phyloP scores from a whole-genome alignment of 2,888 invertebrate species.

The Parelbella ahira region DNA sequence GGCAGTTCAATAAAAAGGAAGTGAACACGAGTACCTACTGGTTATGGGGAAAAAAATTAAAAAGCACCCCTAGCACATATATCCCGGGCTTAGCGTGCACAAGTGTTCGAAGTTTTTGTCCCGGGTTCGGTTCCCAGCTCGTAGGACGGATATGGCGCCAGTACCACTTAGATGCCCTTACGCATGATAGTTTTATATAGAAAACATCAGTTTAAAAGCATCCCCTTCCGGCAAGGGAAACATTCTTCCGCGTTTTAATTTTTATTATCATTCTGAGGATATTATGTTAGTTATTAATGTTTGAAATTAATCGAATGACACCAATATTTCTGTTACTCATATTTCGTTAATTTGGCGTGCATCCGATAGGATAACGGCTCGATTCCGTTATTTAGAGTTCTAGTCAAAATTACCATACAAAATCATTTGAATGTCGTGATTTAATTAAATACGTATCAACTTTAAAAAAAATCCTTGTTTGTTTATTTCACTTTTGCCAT shows the following conservation, averaged over 20 bases:
- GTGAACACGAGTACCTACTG: conserved; percentile 41
- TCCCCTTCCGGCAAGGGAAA: conserved; percentile 8
- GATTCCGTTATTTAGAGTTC: no score
- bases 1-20: conserved; percentile 56
- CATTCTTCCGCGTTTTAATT: conserved; percentile 3
- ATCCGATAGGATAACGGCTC: no score
- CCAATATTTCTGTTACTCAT: no score
- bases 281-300: no score
- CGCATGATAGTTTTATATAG: conserved; percentile 10
- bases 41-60: conserved; percentile 41
- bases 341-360: no score
- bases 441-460: no score
- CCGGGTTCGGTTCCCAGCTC: conserved; percentile 40
- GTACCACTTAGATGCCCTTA: conserved; percentile 10
- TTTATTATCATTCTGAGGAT: no score
- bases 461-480: no score
- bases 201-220: conserved; percentile 8
- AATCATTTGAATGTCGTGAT: no score
- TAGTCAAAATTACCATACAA: no score
- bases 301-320: no score
- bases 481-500: no score
- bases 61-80: conserved; percentile 45
- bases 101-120: conserved; percentile 51
- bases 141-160: conserved; percentile 36
- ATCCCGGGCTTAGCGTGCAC: conserved; percentile 47